A percentile compares a stretch with the other conserved stretches of the same genome.
Conservation (phyloP, 92 coral and sea anemone genomes). For the Actinostola sp. region DNA sequence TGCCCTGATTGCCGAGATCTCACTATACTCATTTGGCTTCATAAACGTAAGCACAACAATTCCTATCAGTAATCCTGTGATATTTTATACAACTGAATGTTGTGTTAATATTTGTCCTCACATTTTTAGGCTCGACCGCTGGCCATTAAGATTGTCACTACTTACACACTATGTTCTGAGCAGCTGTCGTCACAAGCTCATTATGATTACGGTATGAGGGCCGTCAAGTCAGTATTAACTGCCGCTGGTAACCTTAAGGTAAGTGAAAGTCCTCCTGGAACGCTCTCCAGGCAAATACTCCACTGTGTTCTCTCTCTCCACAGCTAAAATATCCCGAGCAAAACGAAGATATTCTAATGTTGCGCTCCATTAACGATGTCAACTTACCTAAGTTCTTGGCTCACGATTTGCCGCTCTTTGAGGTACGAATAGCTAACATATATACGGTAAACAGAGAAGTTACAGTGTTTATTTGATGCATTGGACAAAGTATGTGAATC, state of each 20-base stretch:
- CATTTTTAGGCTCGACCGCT: slow-evolving; percentile 82
- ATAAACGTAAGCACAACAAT: slow-evolving; percentile 75
- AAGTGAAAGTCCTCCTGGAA: not conserved
- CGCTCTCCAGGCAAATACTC: too few species aligned
- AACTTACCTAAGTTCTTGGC: slow-evolving; percentile 97
- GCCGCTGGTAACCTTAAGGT: slow-evolving; percentile 99
- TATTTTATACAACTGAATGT: too few species aligned
- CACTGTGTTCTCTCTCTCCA: not conserved
- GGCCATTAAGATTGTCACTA: slow-evolving; percentile 97
- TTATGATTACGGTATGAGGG: slow-evolving; percentile 99
- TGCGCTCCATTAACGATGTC: slow-evolving; percentile 96
- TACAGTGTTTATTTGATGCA: too few species aligned
- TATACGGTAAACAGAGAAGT: too few species aligned
- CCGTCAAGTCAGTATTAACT: slow-evolving; percentile 97
- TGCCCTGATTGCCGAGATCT: slow-evolving; percentile 96
- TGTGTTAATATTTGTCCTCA: too few species aligned
- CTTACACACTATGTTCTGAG: slow-evolving; percentile 96
- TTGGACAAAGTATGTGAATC: too few species aligned
- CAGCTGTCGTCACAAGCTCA: slow-evolving; percentile 98
- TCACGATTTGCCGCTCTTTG: slow-evolving; percentile 93
- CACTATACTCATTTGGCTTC: slow-evolving; percentile 95
- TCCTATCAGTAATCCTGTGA: too few species aligned
- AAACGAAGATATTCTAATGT: slow-evolving; percentile 91
- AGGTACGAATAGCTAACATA: too few species aligned
- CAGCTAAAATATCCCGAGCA: slow-evolving; percentile 96